Evolutionary conservation across 2,888 invertebrate species (phyloP).

Genomic region (Erebia epiphron): DNA sequence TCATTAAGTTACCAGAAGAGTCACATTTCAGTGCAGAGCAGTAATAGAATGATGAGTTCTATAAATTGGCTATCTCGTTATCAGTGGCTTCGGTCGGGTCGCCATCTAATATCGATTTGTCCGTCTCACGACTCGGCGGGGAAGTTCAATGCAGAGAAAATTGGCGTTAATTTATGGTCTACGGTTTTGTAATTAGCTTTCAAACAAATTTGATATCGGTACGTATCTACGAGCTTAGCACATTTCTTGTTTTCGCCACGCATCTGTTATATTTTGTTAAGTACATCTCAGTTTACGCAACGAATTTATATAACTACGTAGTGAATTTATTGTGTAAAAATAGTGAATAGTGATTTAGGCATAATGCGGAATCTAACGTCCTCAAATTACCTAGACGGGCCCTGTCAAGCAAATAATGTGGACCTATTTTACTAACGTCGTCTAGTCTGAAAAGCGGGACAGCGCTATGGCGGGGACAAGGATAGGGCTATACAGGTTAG

Average conservation of each 20-base stretch:
- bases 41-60: slow-evolving; percentile 19
- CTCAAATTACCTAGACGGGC: too few species aligned
- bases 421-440: too few species aligned
- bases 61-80: slow-evolving; percentile 33
- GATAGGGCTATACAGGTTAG: too few species aligned
- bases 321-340: neutral
- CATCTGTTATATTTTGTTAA: neutral
- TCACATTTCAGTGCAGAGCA: slow-evolving; percentile 7
- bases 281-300: neutral
- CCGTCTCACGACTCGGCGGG: slow-evolving; percentile 18
- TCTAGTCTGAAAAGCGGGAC: too few species aligned
- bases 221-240: neutral
- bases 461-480: too few species aligned
- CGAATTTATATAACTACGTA: too few species aligned
- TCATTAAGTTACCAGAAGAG: slow-evolving; percentile 11
- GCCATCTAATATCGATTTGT: slow-evolving; percentile 35
- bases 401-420: too few species aligned
- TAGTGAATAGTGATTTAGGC: too few species aligned
- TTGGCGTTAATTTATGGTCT: slow-evolving; percentile 32
- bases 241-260: neutral
- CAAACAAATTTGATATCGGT: slow-evolving; percentile 15
- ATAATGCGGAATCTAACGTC: too few species aligned
- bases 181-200: slow-evolving; percentile 26
- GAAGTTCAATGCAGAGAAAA: slow-evolving; percentile 29
- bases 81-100: slow-evolving; percentile 22